Evolutionary conservation across 23 tunicate species (phyloP).

Genomic region (Halocynthia aurantium): DNA sequence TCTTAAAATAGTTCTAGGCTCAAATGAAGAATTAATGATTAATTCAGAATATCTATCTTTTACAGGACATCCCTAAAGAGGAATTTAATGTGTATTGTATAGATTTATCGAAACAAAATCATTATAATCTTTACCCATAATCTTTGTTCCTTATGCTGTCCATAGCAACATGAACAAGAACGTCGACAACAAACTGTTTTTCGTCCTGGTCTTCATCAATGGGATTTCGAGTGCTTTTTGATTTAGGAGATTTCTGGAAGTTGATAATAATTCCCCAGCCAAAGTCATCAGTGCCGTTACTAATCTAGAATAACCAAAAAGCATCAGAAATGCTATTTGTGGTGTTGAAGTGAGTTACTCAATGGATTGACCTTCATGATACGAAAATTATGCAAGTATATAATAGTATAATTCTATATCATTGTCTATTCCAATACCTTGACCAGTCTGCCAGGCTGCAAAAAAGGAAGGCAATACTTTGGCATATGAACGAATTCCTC

Average conservation of each 20-base stretch:
- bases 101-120: background rate
- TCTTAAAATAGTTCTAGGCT: no score
- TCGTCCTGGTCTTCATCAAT: conserved; percentile 29
- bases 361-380: background rate
- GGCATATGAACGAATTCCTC: conserved; percentile 71
- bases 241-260: conserved; percentile 64
- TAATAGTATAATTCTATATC: background rate
- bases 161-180: conserved; percentile 64
- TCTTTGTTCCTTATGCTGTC: conserved; percentile 34
- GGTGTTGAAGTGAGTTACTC: background rate
- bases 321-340: background rate
- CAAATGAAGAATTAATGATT: no score
- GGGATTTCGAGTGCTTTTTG: background rate
- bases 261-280: conserved; percentile 96
- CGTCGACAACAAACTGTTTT: conserved; percentile 75
- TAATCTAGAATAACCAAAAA: conserved; percentile 28
- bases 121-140: background rate
- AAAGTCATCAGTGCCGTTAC: conserved; percentile 73
- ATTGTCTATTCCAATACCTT: conserved; percentile 25
- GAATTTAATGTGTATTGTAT: no score
- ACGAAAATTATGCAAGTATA: background rate
- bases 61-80: no score
- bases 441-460: conserved; percentile 87
- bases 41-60: no score
- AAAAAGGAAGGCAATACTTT: conserved; percentile 72